phyloP scores from a whole-genome alignment of 2,888 invertebrate species.

The Petrolisthes cinctipes region DNA sequence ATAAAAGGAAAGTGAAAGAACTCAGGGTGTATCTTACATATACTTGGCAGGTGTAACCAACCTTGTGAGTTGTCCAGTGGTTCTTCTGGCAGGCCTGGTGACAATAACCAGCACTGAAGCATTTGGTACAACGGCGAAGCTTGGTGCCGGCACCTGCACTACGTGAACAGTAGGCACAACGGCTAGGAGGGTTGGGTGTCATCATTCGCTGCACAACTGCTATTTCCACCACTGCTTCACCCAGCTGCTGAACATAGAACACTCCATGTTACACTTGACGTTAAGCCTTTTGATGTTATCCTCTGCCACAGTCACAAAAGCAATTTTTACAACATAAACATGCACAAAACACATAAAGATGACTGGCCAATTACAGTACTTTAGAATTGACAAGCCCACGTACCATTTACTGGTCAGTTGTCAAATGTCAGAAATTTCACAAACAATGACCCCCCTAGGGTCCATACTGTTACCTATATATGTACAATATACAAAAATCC shows the following conservation, averaged over 20 bases:
- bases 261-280: too few relatives aligned
- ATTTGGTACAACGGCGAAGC: constrained; percentile 71
- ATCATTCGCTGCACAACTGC: constrained; percentile 67
- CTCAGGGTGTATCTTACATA: background rate
- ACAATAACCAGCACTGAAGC: constrained; percentile 72
- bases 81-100: constrained; percentile 68
- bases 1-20: background rate
- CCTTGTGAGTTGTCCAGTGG: constrained; percentile 66
- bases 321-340: too few relatives aligned
- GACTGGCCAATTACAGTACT: too few relatives aligned
- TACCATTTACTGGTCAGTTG: too few relatives aligned
- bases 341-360: too few relatives aligned
- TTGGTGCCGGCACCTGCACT: constrained; percentile 68
- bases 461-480: too few relatives aligned
- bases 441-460: too few relatives aligned
- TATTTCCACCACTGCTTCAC: constrained; percentile 67
- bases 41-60: constrained; percentile 1
- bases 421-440: too few relatives aligned
- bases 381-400: too few relatives aligned
- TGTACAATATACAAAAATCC: too few relatives aligned
- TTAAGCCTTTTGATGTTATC: too few relatives aligned
- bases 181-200: constrained; percentile 53
- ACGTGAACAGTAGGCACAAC: constrained; percentile 70
- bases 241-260: constrained; percentile 18
- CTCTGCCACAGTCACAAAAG: too few relatives aligned